Evolutionary conservation across 2,113 vertebrate genomes (phyloP), one percentile per base, ranked within the genome.

Genomic region (Colius striatus): DNA sequence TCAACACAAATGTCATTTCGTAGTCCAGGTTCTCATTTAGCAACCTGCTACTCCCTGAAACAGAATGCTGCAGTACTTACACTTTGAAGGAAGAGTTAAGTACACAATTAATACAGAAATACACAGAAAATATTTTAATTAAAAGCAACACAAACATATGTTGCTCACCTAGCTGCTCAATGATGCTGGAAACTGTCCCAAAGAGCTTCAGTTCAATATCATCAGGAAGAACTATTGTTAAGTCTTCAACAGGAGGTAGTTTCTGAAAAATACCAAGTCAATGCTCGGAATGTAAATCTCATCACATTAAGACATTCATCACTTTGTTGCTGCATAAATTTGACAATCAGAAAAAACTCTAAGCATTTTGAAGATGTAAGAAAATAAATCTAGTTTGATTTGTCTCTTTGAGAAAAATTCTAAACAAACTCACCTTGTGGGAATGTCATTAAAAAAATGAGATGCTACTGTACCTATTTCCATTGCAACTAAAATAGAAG

Each of bases 151-250:
- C 30, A 88, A 84, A 70, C 13, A 7, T 45, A 82, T 95, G 22
- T 95, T 95, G 93, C 97, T 71, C 97, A 99, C 99, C 98, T n/a
- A 99, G 96, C 65, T 98, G 97, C 58, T 99, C 98, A 67, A 99
- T 93, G 61, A 99, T 97, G 82, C 98, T 98, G 91, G 98, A 98
- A 94, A 99, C 96, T 18, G 98, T 97, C 68, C 99, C 99, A 72
- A 99, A 96, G 17, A 98, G 98, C 82, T 98, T 98, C 84, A 99
- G 92, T 90, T 98, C 98, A 79, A 98, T 97, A 34, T 98, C 96
- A 83, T 98, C 98, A 66, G 99, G 99, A 47, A 99, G 94, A 57
- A 92, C 90, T 85, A 99, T 45, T 75, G 75, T 77, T 48, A 99
- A 62, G 11, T 99, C 98, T 97, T 99, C 98, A 95, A 98, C 98